phyloP scores from a whole-genome alignment of 1,140 invertebrate genomes.

The Neomicropteryx cornuta region DNA sequence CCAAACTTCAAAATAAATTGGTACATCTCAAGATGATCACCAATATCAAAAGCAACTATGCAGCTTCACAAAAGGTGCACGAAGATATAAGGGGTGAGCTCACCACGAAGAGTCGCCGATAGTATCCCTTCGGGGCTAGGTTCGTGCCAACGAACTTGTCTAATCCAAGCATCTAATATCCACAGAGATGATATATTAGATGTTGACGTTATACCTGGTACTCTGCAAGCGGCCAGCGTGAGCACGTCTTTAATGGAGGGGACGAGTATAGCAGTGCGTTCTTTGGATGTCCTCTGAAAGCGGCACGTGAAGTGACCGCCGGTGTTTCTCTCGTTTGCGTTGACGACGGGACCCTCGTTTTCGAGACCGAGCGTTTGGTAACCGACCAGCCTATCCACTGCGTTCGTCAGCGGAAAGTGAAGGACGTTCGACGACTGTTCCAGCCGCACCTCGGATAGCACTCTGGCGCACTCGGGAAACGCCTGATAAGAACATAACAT shows the following conservation, averaged over 20 bases:
- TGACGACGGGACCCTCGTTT: conserved; percentile 28
- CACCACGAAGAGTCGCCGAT: conserved; percentile 3
- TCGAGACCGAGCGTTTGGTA: conserved; percentile 35
- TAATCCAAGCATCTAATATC: neutral
- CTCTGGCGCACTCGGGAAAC: conserved; percentile 28
- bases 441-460: conserved; percentile 28
- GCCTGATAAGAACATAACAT: conserved; percentile 20
- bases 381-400: conserved; percentile 45
- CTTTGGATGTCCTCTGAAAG: conserved; percentile 26
- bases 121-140: neutral
- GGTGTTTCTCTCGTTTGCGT: conserved; percentile 32
- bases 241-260: conserved; percentile 54
- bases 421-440: conserved; percentile 33
- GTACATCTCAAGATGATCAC: neutral
- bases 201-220: conserved; percentile 26
- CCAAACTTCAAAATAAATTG: too few species aligned
- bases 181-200: neutral
- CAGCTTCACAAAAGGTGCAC: neutral
- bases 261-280: conserved; percentile 49
- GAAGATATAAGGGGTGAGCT: neutral
- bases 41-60: neutral
- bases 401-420: conserved; percentile 53
- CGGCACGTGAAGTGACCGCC: conserved; percentile 32
- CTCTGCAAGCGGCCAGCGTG: conserved; percentile 41
- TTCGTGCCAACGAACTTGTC: neutral